These are phyloP conservation scores for Buphagus erythrorhynchus DNA, from an alignment of 2,797 vertebrate species.

Conservation along the genomic window DNA sequence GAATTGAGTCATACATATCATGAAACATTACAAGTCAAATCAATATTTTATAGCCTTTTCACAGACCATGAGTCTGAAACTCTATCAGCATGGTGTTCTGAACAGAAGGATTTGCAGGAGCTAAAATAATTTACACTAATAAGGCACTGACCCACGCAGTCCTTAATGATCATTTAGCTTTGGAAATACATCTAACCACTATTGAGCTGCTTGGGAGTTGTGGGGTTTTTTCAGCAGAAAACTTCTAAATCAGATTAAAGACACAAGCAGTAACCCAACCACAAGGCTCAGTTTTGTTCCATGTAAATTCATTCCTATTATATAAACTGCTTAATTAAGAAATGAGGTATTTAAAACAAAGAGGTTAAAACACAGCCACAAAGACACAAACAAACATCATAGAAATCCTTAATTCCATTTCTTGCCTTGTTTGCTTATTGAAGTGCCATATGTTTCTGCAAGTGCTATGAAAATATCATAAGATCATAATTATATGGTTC, in stretches of 20 bases:
- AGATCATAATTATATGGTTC: slow-evolving; percentile 69
- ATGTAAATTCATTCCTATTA: slow-evolving; percentile 61
- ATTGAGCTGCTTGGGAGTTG: neutral
- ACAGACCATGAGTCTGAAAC: neutral
- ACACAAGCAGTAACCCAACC: neutral
- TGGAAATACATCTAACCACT: neutral
- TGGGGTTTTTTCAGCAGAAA: neutral
- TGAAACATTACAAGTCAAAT: slow-evolving; percentile 23
- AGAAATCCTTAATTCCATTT: slow-evolving; percentile 46
- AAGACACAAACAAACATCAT: slow-evolving; percentile 39
- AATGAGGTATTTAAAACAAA: slow-evolving; percentile 66
- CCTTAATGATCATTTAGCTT: slow-evolving; percentile 5
- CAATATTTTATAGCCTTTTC: slow-evolving; percentile 27
- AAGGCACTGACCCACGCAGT: neutral
- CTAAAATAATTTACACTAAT: slow-evolving; percentile 30
- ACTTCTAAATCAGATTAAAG: neutral
- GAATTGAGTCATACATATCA: neutral
- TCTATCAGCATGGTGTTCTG: neutral
- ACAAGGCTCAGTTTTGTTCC: slow-evolving; percentile 26
- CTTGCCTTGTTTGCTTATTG: slow-evolving; percentile 59
- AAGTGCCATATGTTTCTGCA: slow-evolving; percentile 62
- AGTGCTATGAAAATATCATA: slow-evolving; percentile 66
- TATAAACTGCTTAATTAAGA: slow-evolving; percentile 67
- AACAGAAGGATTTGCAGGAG: neutral
- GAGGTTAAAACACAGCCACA: slow-evolving; percentile 37